A percentile compares a stretch with the other conserved stretches of the same genome.
Evolutionary conservation across 2,113 vertebrate species (phyloP).

Genomic region (Pontoporia blainvillei): DNA sequence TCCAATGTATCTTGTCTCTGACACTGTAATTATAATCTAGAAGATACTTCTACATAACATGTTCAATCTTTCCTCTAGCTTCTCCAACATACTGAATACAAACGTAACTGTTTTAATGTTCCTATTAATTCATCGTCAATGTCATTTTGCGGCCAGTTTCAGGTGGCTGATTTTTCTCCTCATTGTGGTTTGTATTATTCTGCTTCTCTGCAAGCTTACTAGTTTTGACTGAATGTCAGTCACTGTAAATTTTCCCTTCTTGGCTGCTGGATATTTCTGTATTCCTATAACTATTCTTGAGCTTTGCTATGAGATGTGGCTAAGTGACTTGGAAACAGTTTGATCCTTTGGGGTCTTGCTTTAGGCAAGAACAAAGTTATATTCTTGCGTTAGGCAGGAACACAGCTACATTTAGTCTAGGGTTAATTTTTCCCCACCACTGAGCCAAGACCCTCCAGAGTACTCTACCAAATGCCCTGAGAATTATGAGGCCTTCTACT

Average conservation of each 20-base stretch:
- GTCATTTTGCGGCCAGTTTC: not conserved
- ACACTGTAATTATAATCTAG: slow-evolving; percentile 8
- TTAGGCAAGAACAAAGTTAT: not conserved
- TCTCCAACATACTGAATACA: not conserved
- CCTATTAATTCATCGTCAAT: not conserved
- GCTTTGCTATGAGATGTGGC: not conserved
- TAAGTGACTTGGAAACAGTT: not conserved
- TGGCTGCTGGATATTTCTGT: not conserved
- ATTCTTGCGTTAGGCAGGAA: not conserved
- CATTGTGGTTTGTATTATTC: not conserved
- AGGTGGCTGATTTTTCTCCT: not conserved
- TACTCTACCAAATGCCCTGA: not conserved
- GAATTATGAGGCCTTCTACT: not conserved
- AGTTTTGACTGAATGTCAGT: not conserved
- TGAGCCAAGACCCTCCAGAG: not conserved
- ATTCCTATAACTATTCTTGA: not conserved
- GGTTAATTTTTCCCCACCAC: not conserved
- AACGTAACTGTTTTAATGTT: not conserved
- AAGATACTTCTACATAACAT: not conserved
- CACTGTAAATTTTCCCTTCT: not conserved
- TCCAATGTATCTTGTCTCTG: not conserved
- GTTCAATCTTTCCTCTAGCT: not conserved
- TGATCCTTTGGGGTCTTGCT: not conserved
- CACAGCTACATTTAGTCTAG: not conserved
- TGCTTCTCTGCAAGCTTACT: not conserved